Evolutionary conservation across 2,113 vertebrate species (phyloP), one percentile per base, ranked within the genome.

Genomic region (Bothrops jararaca): DNA sequence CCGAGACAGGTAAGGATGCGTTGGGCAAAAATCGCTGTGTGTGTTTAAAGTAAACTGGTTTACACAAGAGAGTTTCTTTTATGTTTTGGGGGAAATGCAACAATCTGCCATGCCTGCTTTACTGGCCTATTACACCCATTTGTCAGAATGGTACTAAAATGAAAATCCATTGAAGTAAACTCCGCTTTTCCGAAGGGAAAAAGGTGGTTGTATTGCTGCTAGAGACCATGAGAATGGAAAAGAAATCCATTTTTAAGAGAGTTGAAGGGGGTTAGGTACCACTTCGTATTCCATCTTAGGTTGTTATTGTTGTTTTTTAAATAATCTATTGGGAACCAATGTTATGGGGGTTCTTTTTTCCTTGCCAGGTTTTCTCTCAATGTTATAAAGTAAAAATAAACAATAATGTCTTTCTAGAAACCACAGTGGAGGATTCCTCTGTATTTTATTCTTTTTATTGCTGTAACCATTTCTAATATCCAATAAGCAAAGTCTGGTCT

Each of bases 1-100:
- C 97, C 98, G 99, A 98, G 99, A 99, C 98, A 98, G 99, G 99
- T 99, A 98, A 99, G 98, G 95, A 85, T 39, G 94, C 48, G 15
- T 42, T 52, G 89, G 90, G 90, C 39, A 1, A 93, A 48, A 96
- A 95, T 95, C 95, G n/a, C 3, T 24, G 6, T 64, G 7, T 20
- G 57, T n/a, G 24, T 90, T 95, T 94, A 95, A 96, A 50, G 74
- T 93, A 93, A 15, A 88, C 2, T 3, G 15, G n/a, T 22, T 9
- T 54, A 94, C 95, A 96, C 95, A 96, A 95, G 95, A 95, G 95
- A 94, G 69, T 54, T 94, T 96, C 90, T 95, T 96, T 96, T 93
- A 96, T 96, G 95, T 95, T 94, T 94, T 93, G 52, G 3, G 29
- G 64, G 64, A 93, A 95, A 86, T 91, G 92, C 69, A 91, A 57